Percentiles rank a stretch among this genome's conserved stretches.
Evolutionary conservation across 2,797 vertebrate species (phyloP).

Genomic region (Acipenser oxyrinchus): DNA sequence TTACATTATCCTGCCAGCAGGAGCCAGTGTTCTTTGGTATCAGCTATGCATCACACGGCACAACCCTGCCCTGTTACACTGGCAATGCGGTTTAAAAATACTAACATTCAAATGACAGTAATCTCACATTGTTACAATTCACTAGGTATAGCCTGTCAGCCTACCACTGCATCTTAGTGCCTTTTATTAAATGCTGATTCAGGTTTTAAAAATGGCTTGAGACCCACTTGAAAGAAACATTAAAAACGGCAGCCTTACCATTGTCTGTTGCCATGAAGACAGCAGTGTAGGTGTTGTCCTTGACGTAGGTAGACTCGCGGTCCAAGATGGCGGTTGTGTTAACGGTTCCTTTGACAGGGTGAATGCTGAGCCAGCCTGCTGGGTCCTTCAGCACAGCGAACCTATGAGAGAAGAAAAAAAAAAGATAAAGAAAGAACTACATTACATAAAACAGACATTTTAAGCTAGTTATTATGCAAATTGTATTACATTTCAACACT

Average conservation of each 20-base stretch:
- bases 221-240: fast-evolving
- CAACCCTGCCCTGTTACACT: no score
- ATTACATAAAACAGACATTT: conserved; percentile 60
- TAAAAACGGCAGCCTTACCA: conserved; percentile 60
- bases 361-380: conserved; percentile 86
- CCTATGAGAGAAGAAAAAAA: conserved; percentile 43
- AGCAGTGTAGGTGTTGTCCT: conserved; percentile 79
- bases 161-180: no score
- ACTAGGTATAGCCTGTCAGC: no score
- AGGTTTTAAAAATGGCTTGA: no score
- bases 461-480: conserved; percentile 63
- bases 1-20: no score
- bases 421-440: conserved; percentile 25
- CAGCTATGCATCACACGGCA: no score
- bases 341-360: conserved; percentile 84
- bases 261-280: conserved; percentile 87
- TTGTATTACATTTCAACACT: conserved; percentile 44
- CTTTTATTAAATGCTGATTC: no score
- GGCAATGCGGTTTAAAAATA: no score
- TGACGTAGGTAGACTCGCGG: conserved; percentile 81
- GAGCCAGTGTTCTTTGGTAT: no score
- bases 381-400: conserved; percentile 83
- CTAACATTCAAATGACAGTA: no score
- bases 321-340: conserved; percentile 80
- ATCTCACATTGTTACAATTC: no score